Percentiles rank a stretch among this genome's conserved stretches.
Conservation (phyloP, 1,140 invertebrate genomes). For the Drosophila sucinea region DNA sequence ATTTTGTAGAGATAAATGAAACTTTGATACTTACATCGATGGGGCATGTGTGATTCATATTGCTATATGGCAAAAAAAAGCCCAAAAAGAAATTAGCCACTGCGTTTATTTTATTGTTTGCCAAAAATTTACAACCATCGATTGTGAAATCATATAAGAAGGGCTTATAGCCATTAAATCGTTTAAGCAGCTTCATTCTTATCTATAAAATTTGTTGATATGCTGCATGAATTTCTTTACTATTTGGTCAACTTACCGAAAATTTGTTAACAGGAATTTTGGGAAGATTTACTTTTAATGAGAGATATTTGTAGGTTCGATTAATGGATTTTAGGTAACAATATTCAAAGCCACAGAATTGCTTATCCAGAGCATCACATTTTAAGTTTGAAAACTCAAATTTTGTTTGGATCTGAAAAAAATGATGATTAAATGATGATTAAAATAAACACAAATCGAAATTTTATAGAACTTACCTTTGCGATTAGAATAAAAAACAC, state of each 20-base stretch:
- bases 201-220: not conserved
- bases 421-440: too few species aligned
- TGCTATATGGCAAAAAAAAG: not conserved
- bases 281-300: not conserved
- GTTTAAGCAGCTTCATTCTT: not conserved
- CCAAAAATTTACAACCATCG: constrained; percentile 9
- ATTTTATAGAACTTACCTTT: not conserved
- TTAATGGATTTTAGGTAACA: constrained; percentile 15
- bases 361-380: constrained; percentile 1
- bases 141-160: not conserved
- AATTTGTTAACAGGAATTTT: not conserved
- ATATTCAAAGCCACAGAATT: not conserved
- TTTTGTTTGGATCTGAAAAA: too few species aligned
- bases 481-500: not conserved
- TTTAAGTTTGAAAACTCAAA: constrained; percentile 15
- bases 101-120: not conserved
- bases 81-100: not conserved
- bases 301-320: constrained; percentile 20
- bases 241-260: not conserved
- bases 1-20: too few species aligned
- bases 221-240: too few species aligned
- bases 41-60: constrained; percentile 13
- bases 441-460: not conserved
- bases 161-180: constrained; percentile 3
- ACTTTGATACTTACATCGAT: not conserved